phyloP scores from a whole-genome alignment of 2,888 invertebrate species.

The Agonopterix alstromeriana region DNA sequence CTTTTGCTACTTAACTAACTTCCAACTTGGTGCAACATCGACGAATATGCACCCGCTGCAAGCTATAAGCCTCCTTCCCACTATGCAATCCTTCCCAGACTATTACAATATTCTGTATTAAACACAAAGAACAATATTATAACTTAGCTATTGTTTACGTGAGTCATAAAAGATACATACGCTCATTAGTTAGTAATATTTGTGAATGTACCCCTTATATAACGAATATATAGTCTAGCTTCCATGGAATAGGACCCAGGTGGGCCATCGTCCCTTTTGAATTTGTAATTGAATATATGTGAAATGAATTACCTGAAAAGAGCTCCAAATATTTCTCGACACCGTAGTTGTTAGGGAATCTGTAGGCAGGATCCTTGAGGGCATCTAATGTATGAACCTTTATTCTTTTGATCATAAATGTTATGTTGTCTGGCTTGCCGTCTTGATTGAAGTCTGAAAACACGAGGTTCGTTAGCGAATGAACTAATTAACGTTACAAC shows the following conservation, averaged over 20 bases:
- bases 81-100: too few relatives aligned
- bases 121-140: too few relatives aligned
- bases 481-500: background rate
- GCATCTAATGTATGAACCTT: constrained; percentile 94
- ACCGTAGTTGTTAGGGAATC: constrained; percentile 96
- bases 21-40: too few relatives aligned
- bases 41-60: too few relatives aligned
- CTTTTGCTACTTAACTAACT: too few relatives aligned
- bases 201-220: constrained; percentile 5
- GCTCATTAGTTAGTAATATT: background rate
- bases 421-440: constrained; percentile 93
- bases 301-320: constrained; percentile 85
- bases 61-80: too few relatives aligned
- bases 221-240: constrained; percentile 25
- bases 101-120: too few relatives aligned
- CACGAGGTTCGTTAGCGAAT: background rate
- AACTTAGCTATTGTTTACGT: too few relatives aligned
- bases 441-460: constrained; percentile 93
- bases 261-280: constrained; percentile 19
- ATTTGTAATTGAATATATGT: constrained; percentile 18
- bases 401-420: constrained; percentile 96
- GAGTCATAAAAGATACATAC: too few relatives aligned
- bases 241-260: constrained; percentile 22
- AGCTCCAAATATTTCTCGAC: constrained; percentile 98
- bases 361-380: constrained; percentile 89